phyloP scores from a whole-genome alignment of 2,797 vertebrate genomes.

The Merluccius polli region DNA sequence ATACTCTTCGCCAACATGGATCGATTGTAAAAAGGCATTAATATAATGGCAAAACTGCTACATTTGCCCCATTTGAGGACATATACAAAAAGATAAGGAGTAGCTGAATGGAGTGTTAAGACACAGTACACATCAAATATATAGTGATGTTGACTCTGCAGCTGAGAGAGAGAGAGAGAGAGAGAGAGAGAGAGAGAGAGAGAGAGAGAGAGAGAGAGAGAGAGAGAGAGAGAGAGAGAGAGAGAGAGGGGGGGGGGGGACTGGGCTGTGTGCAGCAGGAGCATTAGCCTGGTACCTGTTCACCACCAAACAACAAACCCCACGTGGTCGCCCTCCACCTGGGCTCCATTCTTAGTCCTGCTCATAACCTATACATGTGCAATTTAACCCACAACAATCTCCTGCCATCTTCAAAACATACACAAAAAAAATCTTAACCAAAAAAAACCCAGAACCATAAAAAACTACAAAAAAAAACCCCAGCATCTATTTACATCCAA shows the following conservation, averaged over 20 bases:
- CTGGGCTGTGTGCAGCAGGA: constrained; percentile 1
- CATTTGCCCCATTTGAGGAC: not conserved
- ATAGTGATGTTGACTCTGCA: not conserved
- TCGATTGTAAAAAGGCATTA: constrained; percentile 10
- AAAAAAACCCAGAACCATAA: not conserved
- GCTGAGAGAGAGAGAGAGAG: not conserved
- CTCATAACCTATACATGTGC: constrained; percentile 1
- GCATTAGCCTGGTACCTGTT: constrained; percentile 23
- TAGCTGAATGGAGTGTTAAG: not conserved
- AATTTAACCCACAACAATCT: constrained; percentile 1
- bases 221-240: constrained; percentile 19
- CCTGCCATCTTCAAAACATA: not conserved
- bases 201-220: constrained; percentile 14
- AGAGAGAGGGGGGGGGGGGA: constrained; percentile 9
- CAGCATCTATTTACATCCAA: not conserved
- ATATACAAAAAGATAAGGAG: not conserved
- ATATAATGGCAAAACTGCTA: not conserved
- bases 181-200: not conserved
- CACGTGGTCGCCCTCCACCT: constrained; percentile 4
- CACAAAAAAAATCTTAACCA: not conserved
- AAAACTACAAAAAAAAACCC: not conserved
- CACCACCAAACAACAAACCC: constrained; percentile 12
- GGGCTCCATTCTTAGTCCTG: constrained; percentile 42
- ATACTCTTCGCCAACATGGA: constrained; percentile 15
- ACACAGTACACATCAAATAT: not conserved